Evolutionary conservation across 2,797 vertebrate species (phyloP).

Genomic region (Cossypha dichroa): DNA sequence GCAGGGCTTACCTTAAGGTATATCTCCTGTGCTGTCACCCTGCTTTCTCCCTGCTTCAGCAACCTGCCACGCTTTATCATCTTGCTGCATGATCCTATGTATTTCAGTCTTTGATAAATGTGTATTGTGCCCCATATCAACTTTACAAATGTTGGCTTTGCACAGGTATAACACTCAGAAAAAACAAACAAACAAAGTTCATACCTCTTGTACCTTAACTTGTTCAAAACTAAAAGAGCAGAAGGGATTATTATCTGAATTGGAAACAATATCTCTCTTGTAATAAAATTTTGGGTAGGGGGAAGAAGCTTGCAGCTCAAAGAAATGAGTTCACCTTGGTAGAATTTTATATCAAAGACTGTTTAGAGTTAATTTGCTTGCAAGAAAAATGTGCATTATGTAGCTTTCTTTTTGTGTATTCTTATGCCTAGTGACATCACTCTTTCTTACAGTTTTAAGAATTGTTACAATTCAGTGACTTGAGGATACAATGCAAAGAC

Average conservation of each 20-base stretch:
- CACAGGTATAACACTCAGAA: constrained; percentile 70
- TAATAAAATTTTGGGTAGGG: constrained; percentile 37
- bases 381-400: constrained; percentile 57
- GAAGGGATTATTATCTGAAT: constrained; percentile 58
- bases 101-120: constrained; percentile 88
- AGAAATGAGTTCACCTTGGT: constrained; percentile 63
- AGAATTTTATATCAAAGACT: constrained; percentile 81
- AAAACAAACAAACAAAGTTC: constrained; percentile 33
- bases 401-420: constrained; percentile 58
- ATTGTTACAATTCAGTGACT: constrained; percentile 17
- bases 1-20: constrained; percentile 99
- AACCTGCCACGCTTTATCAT: constrained; percentile 84
- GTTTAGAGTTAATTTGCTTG: constrained; percentile 70
- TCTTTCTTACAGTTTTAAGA: constrained; percentile 26
- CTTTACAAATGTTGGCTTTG: constrained; percentile 76
- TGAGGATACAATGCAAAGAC: constrained; percentile 10
- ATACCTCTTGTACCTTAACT: constrained; percentile 34
- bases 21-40: constrained; percentile 86
- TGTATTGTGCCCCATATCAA: constrained; percentile 78
- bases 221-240: constrained; percentile 51
- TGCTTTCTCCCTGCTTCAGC: constrained; percentile 81
- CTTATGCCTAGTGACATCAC: constrained; percentile 22
- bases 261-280: constrained; percentile 57
- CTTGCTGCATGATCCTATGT: constrained; percentile 81
- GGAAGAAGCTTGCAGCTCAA: constrained; percentile 18